Percentiles rank a stretch among this genome's conserved stretches.
Evolutionary conservation across 2,888 invertebrate genomes (phyloP).

Genomic region (Pollenia angustigena): DNA sequence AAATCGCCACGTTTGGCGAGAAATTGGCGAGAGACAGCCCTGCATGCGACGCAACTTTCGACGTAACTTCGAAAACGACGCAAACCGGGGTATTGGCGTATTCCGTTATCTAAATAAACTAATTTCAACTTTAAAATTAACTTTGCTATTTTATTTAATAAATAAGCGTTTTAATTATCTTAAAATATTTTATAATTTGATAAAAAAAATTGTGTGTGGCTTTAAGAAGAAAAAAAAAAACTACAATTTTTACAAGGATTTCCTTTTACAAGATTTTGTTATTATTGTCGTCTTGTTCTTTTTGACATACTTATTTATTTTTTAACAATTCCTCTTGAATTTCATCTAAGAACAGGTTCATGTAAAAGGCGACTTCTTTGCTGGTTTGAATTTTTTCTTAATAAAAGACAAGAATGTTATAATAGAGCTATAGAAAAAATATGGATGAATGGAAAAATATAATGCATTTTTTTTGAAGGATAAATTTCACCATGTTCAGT

Average conservation of each 20-base stretch:
- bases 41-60: no score
- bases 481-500: not conserved
- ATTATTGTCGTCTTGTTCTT: conserved; percentile 29
- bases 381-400: conserved; percentile 45
- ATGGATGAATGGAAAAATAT: not conserved
- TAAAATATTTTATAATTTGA: conserved; percentile 20
- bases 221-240: conserved; percentile 6
- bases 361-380: conserved; percentile 28
- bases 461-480: conserved; percentile 38
- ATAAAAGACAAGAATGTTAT: conserved; percentile 56
- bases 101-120: not conserved
- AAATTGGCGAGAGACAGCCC: no score
- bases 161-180: conserved; percentile 14
- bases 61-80: no score
- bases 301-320: conserved; percentile 4
- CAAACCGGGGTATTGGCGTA: no score
- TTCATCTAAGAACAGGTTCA: conserved; percentile 17
- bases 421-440: conserved; percentile 58
- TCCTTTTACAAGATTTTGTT: conserved; percentile 22
- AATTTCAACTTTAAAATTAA: not conserved
- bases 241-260: conserved; percentile 33
- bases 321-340: conserved; percentile 14
- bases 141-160: not conserved
- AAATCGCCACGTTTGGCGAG: no score
- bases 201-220: conserved; percentile 7